A percentile compares a stretch with the other conserved stretches of the same genome.
Evolutionary conservation across 2,113 vertebrate species (phyloP).

Genomic region (Danio rerio): GRCz12tu NC_133182.1:45815001-45815500

Average conservation of each 20-base stretch:
- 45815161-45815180: constrained; percentile 71
- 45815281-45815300: too few relatives aligned
- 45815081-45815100: neutral
- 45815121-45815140: constrained; percentile 28
- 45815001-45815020: constrained; percentile 51
- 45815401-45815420: too few relatives aligned
- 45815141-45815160: constrained; percentile 71
- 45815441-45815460: too few relatives aligned
- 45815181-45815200: constrained; percentile 70
- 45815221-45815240: neutral
- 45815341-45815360: too few relatives aligned
- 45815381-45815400: too few relatives aligned
- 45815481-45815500: too few relatives aligned
- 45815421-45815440: too few relatives aligned
- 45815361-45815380: too few relatives aligned
- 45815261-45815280: too few relatives aligned
- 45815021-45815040: constrained; percentile 62
- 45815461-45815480: too few relatives aligned
- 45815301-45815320: too few relatives aligned
- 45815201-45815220: constrained; percentile 51
- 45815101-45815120: neutral
- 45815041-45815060: constrained; percentile 33
- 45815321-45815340: too few relatives aligned
- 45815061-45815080: constrained; percentile 8
- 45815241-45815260: constrained; percentile 17